A percentile compares a stretch with the other conserved stretches of the same genome.
phyloP scores from a whole-genome alignment of 2,888 invertebrate genomes.

The Apotomis betuletana region DNA sequence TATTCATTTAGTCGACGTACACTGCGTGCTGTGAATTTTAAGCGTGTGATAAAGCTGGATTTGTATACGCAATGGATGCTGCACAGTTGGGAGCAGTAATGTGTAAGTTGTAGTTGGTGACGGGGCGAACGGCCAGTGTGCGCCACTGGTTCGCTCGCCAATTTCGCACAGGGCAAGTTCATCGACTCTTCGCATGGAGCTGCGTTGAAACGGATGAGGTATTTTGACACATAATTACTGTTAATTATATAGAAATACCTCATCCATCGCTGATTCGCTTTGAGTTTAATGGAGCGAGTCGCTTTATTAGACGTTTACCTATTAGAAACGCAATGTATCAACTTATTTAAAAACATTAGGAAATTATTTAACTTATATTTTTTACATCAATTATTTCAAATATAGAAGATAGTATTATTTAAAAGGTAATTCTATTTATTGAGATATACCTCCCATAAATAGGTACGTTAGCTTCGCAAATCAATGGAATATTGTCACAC shows the following conservation, averaged over 20 bases:
- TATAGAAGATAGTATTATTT: neutral
- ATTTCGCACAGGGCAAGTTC: constrained; percentile 81
- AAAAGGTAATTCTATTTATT: neutral
- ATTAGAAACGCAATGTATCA: constrained; percentile 12
- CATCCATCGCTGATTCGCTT: constrained; percentile 25
- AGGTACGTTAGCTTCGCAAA: constrained; percentile 43
- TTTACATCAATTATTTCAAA: no score
- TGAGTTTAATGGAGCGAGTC: constrained; percentile 33
- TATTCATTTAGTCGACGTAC: neutral
- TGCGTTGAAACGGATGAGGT: constrained; percentile 64
- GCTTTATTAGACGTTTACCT: constrained; percentile 20
- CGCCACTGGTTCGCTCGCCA: constrained; percentile 73
- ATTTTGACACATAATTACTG: constrained; percentile 45
- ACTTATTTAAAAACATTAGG: neutral
- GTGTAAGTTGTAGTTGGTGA: constrained; percentile 42
- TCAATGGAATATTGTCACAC: constrained; percentile 52
- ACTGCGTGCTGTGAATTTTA: neutral
- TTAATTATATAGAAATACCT: constrained; percentile 23
- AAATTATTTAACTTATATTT: neutral
- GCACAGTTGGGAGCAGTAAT: constrained; percentile 32
- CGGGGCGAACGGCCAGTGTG: constrained; percentile 60
- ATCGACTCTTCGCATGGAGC: constrained; percentile 72
- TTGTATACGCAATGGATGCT: constrained; percentile 49
- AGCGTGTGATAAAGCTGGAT: neutral
- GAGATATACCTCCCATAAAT: constrained; percentile 4